Evolutionary conservation across 2,113 vertebrate species (phyloP).

Genomic region (Ictidomys tridecemlineatus): DNA sequence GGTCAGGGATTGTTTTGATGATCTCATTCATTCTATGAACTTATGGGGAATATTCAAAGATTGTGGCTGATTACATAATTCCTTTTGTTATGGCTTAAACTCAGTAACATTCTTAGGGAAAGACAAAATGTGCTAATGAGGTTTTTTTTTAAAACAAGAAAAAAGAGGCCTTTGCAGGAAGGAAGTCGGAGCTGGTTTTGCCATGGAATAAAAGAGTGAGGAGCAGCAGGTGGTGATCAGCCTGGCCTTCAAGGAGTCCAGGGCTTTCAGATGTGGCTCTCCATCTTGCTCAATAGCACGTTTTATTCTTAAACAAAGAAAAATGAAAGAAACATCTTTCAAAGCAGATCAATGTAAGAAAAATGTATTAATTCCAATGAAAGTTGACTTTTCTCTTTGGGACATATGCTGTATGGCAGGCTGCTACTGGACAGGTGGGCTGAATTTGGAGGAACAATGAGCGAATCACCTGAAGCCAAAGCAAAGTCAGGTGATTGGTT

Average conservation of each 20-base stretch:
- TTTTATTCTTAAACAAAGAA: slow-evolving; percentile 61
- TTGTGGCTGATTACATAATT: slow-evolving; percentile 50
- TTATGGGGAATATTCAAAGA: slow-evolving; percentile 37
- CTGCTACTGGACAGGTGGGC: not conserved
- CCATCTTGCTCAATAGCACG: not conserved
- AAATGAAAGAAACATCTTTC: slow-evolving; percentile 46
- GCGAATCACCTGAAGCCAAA: not conserved
- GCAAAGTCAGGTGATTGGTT: not conserved
- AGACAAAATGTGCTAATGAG: slow-evolving; percentile 84
- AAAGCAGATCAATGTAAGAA: slow-evolving; percentile 37
- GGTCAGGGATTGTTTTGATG: slow-evolving; percentile 43
- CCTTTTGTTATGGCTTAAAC: slow-evolving; percentile 47
- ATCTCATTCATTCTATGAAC: slow-evolving; percentile 6
- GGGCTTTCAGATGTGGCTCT: slow-evolving; percentile 45
- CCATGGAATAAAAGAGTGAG: slow-evolving; percentile 53
- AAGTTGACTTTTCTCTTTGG: slow-evolving; percentile 30
- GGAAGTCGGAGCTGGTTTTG: slow-evolving; percentile 65
- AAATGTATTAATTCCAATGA: not conserved
- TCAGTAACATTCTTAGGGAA: slow-evolving; percentile 59
- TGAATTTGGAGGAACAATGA: not conserved
- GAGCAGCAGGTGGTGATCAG: slow-evolving; percentile 39
- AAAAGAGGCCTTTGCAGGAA: slow-evolving; percentile 76
- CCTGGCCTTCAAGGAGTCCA: slow-evolving; percentile 48
- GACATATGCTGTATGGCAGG: not conserved
- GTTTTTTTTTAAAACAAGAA: slow-evolving; percentile 20